Conservation (phyloP, 2,888 invertebrate genomes). For the Watsonalla cultraria region DNA sequence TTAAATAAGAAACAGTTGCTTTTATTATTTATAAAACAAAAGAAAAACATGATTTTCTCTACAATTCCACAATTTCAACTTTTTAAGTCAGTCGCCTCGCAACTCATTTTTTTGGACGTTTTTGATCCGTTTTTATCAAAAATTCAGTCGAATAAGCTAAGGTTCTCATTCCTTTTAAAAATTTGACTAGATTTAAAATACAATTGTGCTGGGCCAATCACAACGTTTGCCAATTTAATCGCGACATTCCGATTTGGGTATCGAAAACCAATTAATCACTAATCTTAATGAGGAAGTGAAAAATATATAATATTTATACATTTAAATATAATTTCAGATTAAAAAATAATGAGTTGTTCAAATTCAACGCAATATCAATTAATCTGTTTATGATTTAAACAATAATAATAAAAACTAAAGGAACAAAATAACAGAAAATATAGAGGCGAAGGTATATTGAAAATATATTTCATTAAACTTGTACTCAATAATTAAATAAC, state of each 20-base stretch:
- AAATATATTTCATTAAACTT: conserved; percentile 75
- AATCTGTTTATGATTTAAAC: conserved; percentile 66
- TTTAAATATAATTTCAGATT: conserved; percentile 52
- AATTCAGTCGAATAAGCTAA: conserved; percentile 72
- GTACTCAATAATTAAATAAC: conserved; percentile 79
- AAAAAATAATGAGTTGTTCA: conserved; percentile 50
- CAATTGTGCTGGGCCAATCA: conserved; percentile 62
- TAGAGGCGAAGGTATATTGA: conserved; percentile 72
- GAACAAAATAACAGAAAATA: conserved; percentile 77
- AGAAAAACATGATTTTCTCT: conserved; percentile 37
- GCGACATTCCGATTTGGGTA: conserved; percentile 27
- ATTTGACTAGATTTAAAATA: conserved; percentile 76
- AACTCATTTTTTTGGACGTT: conserved; percentile 66
- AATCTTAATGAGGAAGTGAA: conserved; percentile 66
- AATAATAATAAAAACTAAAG: conserved; percentile 76
- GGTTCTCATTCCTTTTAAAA: conserved; percentile 57
- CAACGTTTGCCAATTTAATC: conserved; percentile 52
- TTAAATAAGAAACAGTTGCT: conserved; percentile 48
- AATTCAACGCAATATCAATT: conserved; percentile 50
- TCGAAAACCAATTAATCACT: conserved; percentile 50
- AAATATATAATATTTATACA: conserved; percentile 51
- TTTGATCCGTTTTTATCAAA: conserved; percentile 42
- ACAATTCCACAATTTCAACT: conserved; percentile 75
- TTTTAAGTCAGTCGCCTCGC: conserved; percentile 53
- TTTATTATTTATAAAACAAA: conserved; percentile 9